These are phyloP conservation scores for Scaeva pyrastri DNA, from an alignment of 2,888 invertebrate genomes.

Conservation along the genomic window DNA sequence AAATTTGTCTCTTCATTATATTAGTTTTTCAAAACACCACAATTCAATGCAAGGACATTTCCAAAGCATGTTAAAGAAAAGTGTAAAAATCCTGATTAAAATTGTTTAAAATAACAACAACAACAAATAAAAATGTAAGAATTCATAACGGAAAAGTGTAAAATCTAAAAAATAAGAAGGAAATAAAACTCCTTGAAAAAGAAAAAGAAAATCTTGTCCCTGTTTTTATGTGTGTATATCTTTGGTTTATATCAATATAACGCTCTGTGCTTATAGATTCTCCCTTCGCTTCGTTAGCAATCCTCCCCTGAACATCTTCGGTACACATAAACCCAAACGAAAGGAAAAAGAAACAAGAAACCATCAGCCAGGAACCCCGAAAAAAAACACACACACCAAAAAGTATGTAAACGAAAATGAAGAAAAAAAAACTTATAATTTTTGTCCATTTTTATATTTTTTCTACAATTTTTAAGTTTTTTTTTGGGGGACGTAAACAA, in stretches of 20 bases:
- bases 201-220: constrained; percentile 61
- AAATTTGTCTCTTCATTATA: constrained; percentile 39
- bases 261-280: constrained; percentile 54
- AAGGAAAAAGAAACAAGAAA: constrained; percentile 34
- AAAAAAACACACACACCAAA: constrained; percentile 54
- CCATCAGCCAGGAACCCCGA: constrained; percentile 41
- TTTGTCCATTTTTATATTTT: neutral
- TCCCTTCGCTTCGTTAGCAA: constrained; percentile 40
- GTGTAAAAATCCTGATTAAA: constrained; percentile 9
- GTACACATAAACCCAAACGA: constrained; percentile 50
- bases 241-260: constrained; percentile 68
- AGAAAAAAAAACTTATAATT: neutral
- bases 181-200: constrained; percentile 27
- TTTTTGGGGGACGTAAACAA: constrained; percentile 29
- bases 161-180: constrained; percentile 1
- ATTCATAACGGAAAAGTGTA: constrained; percentile 27
- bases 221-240: constrained; percentile 70
- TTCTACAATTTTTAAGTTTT: constrained; percentile 47
- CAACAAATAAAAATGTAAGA: constrained; percentile 66
- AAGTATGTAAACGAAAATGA: constrained; percentile 65
- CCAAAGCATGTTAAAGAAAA: constrained; percentile 38
- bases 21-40: neutral
- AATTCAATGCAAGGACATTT: constrained; percentile 61
- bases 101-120: neutral
- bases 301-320: constrained; percentile 55